These are phyloP conservation scores for Prunella strophiata DNA, from an alignment of 2,797 vertebrate genomes.

Conservation along the genomic window DNA sequence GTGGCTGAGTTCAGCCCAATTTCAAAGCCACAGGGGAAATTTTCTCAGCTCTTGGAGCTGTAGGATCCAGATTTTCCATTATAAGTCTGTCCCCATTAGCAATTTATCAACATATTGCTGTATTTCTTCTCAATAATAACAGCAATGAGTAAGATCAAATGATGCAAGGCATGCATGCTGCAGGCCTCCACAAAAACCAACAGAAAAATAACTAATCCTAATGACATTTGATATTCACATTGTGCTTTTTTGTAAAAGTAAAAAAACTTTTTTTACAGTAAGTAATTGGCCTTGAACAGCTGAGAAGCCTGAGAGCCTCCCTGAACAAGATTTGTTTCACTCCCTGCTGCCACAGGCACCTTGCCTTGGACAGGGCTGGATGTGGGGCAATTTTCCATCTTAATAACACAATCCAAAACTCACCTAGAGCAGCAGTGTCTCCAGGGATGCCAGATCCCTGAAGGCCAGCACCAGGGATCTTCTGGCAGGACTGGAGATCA, in stretches of 20 bases:
- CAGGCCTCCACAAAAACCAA: slow-evolving; percentile 19
- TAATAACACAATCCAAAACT: not conserved
- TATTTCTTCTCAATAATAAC: slow-evolving; percentile 7
- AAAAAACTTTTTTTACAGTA: not conserved
- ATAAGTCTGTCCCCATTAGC: not conserved
- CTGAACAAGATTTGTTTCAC: not conserved
- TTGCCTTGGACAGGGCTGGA: not conserved
- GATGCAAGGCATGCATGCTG: not conserved
- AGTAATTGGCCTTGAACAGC: slow-evolving; percentile 3
- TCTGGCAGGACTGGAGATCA: not conserved
- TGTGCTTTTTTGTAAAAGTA: not conserved
- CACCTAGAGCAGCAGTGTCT: not conserved
- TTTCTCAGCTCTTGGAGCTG: not conserved
- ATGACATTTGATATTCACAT: slow-evolving; percentile 25
- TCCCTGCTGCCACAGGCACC: not conserved
- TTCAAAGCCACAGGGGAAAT: not conserved
- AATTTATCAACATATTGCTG: not conserved
- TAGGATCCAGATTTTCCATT: not conserved
- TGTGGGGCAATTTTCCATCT: not conserved
- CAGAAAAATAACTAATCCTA: slow-evolving; percentile 49
- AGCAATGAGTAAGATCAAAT: slow-evolving; percentile 35
- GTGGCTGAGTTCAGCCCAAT: not conserved
- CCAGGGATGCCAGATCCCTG: not conserved
- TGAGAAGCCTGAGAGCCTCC: not conserved
- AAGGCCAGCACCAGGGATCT: not conserved